Conservation (phyloP, 2,888 invertebrate species). For the Nephrotoma appendiculata region DNA sequence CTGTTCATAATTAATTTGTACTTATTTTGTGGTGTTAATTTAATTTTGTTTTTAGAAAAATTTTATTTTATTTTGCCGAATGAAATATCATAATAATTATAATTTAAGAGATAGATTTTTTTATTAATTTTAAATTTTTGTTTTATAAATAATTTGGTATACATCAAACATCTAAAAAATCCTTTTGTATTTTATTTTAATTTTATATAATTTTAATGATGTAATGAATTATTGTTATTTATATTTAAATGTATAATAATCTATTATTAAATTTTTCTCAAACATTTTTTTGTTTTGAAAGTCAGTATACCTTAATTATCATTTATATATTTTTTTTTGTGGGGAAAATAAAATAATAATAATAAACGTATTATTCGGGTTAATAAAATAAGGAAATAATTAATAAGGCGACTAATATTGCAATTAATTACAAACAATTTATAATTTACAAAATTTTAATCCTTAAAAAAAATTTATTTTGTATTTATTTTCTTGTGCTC, state of each 20-base stretch:
- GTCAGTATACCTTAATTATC: background rate
- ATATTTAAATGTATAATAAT: background rate
- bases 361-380: background rate
- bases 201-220: slow-evolving; percentile 1
- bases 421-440: background rate
- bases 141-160: background rate
- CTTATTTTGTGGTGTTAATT: slow-evolving; percentile 4
- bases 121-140: background rate
- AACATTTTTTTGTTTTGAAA: background rate
- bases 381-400: background rate
- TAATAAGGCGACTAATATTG: background rate
- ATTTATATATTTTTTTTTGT: background rate
- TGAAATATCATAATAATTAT: background rate
- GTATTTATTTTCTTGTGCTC: background rate
- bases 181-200: background rate
- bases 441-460: background rate
- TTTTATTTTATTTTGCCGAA: background rate
- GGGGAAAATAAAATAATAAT: background rate
- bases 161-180: slow-evolving; percentile 4
- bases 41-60: background rate
- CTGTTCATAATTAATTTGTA: background rate
- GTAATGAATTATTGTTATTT: background rate
- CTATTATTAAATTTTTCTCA: background rate
- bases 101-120: background rate
- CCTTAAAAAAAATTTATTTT: background rate